These are phyloP conservation scores for Dolichoris vasculosae DNA, from an alignment of 1,140 invertebrate species.

Conservation along the genomic window DNA sequence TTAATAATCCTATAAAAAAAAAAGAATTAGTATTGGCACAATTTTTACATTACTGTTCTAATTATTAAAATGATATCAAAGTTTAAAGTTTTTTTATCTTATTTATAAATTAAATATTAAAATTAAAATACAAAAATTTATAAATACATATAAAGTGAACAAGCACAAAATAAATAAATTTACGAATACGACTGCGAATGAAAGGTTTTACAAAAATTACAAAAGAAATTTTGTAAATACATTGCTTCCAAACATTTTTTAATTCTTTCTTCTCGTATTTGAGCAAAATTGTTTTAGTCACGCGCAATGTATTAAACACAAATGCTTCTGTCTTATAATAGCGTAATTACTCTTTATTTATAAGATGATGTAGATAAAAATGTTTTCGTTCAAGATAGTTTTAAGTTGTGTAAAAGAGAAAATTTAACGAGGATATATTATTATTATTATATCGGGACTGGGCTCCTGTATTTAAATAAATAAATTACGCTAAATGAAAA, in stretches of 20 bases:
- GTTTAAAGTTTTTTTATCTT: too few species aligned
- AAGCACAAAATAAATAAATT: too few species aligned
- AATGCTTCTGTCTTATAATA: not conserved
- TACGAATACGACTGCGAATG: too few species aligned
- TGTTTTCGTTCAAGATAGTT: not conserved
- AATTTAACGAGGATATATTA: conserved; percentile 29
- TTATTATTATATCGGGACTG: conserved; percentile 33
- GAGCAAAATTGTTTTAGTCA: not conserved
- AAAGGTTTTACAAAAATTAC: not conserved
- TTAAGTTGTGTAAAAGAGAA: not conserved
- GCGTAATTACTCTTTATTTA: not conserved
- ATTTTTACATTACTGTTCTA: too few species aligned
- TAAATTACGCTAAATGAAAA: conserved; percentile 9
- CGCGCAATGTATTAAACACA: not conserved
- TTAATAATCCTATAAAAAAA: too few species aligned
- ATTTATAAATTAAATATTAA: too few species aligned
- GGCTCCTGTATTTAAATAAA: not conserved
- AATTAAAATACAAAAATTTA: too few species aligned
- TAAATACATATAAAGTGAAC: too few species aligned
- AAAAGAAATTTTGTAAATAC: not conserved
- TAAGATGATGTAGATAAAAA: not conserved
- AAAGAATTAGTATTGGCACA: too few species aligned
- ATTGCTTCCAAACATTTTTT: too few species aligned
- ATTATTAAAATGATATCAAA: too few species aligned
- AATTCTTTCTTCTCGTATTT: not conserved